Conservation (phyloP, 2,888 invertebrate species). For the Polyommatus icarus region DNA sequence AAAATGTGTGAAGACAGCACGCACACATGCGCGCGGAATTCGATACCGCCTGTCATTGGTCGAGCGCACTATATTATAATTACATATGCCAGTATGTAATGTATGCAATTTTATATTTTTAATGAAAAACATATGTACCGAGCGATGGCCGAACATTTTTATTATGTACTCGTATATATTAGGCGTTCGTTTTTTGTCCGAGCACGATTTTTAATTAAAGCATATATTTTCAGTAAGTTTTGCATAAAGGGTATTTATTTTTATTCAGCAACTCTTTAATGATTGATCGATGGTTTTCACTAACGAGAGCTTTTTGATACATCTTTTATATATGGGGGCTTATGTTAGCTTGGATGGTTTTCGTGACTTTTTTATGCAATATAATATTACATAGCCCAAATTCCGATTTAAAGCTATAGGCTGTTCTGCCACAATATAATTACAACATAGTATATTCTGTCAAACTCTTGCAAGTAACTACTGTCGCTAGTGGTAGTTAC, state of each 20-base stretch:
- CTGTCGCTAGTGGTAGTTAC: too few relatives aligned
- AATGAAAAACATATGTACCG: constrained; percentile 31
- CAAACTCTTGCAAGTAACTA: background rate
- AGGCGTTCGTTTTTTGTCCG: constrained; percentile 1
- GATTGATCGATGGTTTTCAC: background rate
- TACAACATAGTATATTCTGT: background rate
- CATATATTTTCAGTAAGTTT: constrained; percentile 14
- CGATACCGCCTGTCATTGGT: constrained; percentile 76
- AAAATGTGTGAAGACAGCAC: constrained; percentile 76
- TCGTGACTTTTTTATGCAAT: background rate
- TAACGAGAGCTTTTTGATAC: background rate
- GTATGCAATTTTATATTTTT: constrained; percentile 36
- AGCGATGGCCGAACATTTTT: constrained; percentile 29
- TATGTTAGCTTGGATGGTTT: background rate
- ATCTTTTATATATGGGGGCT: background rate
- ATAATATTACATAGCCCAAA: background rate
- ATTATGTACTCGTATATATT: constrained; percentile 23
- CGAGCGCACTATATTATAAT: constrained; percentile 53
- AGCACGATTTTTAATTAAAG: constrained; percentile 20
- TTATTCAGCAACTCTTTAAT: constrained; percentile 17
- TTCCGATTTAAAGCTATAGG: background rate
- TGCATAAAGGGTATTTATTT: constrained; percentile 17
- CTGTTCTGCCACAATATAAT: background rate
- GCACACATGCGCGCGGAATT: constrained; percentile 63
- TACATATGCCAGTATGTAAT: constrained; percentile 31